Percentiles rank a stretch among this genome's conserved stretches.
Conservation (phyloP, 37 sponge, comb jelly and placozoan genomes). For the Beroe forskalii region DNA sequence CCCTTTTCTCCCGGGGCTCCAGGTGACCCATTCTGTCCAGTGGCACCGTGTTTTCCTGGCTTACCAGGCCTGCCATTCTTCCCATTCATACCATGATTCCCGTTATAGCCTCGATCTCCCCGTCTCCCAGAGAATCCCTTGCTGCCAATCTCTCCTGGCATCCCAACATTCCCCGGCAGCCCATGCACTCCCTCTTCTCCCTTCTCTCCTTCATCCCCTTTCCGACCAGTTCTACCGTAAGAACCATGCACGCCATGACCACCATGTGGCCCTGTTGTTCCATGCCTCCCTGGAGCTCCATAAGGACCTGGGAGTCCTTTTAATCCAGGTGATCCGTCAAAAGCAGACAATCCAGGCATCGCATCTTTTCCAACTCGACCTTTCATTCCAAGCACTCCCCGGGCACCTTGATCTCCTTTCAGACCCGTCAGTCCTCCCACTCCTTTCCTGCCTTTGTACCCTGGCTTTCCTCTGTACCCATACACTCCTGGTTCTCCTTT, state of each 20-base stretch:
- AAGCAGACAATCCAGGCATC: background rate
- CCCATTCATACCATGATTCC: background rate
- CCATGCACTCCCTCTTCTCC: constrained; percentile 39
- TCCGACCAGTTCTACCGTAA: background rate
- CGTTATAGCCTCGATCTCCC: background rate
- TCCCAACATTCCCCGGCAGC: background rate
- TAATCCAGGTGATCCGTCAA: background rate
- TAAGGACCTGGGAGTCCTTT: background rate
- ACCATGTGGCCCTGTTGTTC: constrained; percentile 4
- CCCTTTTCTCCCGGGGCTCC: constrained; percentile 28
- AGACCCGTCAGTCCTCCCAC: background rate
- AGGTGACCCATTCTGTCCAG: background rate
- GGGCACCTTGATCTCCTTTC: background rate
- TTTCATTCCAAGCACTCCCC: background rate
- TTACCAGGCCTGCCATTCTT: constrained; percentile 2
- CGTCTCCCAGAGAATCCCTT: background rate
- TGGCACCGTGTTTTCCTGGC: constrained; percentile 47
- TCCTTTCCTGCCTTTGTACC: constrained; percentile 25
- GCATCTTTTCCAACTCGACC: background rate
- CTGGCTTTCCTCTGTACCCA: background rate
- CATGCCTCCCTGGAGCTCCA: background rate
- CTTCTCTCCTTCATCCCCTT: background rate
- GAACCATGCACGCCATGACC: background rate
- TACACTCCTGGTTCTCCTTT: constrained; percentile 1
- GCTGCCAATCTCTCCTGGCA: background rate